These are phyloP conservation scores for Pogonocherus hispidulus DNA, from an alignment of 2,888 invertebrate species.

Conservation along the genomic window DNA sequence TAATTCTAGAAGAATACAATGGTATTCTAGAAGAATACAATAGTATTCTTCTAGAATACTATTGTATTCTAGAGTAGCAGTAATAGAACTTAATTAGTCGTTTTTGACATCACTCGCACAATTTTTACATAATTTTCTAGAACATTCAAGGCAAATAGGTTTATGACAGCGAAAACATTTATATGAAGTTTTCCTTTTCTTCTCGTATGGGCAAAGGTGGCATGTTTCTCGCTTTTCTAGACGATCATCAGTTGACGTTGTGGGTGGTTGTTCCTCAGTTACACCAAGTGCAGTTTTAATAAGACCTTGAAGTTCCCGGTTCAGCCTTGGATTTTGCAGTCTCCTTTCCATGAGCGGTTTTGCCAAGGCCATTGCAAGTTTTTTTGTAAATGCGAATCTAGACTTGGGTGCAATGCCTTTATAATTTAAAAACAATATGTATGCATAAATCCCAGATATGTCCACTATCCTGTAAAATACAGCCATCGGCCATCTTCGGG, in stretches of 20 bases:
- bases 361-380: constrained; percentile 1
- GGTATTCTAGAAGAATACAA: too few relatives aligned
- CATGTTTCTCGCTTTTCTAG: background rate
- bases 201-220: background rate
- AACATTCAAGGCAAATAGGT: too few relatives aligned
- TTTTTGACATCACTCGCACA: too few relatives aligned
- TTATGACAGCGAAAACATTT: too few relatives aligned
- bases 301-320: constrained; percentile 6
- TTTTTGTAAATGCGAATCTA: background rate
- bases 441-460: background rate
- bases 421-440: background rate
- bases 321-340: constrained; percentile 5
- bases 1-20: too few relatives aligned
- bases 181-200: background rate
- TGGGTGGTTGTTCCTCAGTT: background rate
- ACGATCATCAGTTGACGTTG: constrained; percentile 6
- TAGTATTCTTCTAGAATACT: too few relatives aligned
- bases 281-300: background rate
- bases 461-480: background rate
- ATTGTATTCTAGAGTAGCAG: too few relatives aligned
- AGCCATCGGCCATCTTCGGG: background rate
- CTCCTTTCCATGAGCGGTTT: constrained; percentile 1
- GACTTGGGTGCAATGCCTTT: background rate
- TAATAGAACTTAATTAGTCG: too few relatives aligned
- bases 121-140: too few relatives aligned